Evolutionary conservation across 2,113 vertebrate genomes (phyloP).

Genomic region (Arizona elegans): DNA sequence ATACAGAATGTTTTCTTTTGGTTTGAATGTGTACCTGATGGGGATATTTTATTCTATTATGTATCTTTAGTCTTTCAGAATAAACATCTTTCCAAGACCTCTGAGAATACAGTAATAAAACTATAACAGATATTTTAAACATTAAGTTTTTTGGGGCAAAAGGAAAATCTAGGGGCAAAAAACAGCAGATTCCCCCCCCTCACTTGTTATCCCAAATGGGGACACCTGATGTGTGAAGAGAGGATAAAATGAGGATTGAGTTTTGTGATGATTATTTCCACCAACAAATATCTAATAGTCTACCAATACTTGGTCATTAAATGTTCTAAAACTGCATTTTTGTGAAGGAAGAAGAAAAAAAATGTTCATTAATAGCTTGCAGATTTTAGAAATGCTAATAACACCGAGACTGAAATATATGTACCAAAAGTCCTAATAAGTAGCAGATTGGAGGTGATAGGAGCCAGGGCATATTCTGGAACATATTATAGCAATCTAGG

Average conservation of each 20-base stretch:
- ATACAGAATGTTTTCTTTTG: constrained; percentile 73
- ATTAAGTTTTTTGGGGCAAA: neutral
- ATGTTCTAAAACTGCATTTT: neutral
- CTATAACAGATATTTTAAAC: neutral
- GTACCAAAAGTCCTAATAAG: neutral
- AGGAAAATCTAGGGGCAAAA: neutral
- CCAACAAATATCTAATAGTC: neutral
- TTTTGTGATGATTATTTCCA: neutral
- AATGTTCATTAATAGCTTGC: neutral
- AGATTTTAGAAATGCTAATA: neutral
- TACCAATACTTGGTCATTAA: neutral
- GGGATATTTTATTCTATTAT: neutral
- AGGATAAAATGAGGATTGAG: neutral
- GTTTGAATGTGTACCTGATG: constrained; percentile 85
- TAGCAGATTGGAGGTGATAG: neutral
- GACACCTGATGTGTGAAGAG: neutral
- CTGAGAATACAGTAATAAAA: neutral
- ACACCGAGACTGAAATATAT: neutral
- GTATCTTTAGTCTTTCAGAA: neutral
- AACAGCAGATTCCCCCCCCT: neutral
- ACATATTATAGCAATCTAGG: too few species aligned
- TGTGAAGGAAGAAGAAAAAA: neutral
- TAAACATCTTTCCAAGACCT: neutral
- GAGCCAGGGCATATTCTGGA: too few species aligned
- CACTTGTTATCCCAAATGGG: neutral